Base-by-base conservation (phyloP, 2,797 vertebrate species). In the Crax fasciolata region DNA sequence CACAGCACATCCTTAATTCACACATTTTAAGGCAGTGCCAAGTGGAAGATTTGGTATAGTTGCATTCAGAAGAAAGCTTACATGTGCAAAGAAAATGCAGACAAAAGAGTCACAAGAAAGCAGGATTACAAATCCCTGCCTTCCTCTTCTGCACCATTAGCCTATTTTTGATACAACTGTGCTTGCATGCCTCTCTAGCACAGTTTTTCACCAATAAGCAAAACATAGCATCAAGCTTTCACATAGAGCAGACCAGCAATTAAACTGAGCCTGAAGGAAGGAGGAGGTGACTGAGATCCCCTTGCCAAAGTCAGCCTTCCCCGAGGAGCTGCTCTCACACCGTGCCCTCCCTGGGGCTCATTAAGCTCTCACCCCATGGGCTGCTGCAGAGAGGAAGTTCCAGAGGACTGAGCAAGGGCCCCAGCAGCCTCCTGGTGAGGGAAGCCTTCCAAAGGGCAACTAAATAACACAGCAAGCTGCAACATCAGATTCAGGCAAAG, bases 271-370 rank as follows among this genome's bases (percentile, higher is more conserved):
- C 13, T 17, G 32, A 28, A 5, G 19, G 38, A 27, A 84, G 24
- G 9, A 25, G 57, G 49, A 61, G 82, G 49, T 2, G 79, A 41
- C 5, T 91, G 4, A 89, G 77, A 28, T 23, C 58, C 49, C 87
- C 62, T 87, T 72, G 82, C 72, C 78, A 46, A 77, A 84, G 75
- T n/a, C 75, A 62, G 68, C 24, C 28, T 89, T 58, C 2, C 41
- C 75, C 89, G 57, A 72, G n/a, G 6, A 66, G 55, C 35, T 93
- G 48, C 46, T 80, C 78, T 89, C 87, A 16, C 74, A 4, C 30
- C 5, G 1, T 52, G 55, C 67, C 82, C 86, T 65, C 87, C 88
- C 92, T 80, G 90, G 76, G 96, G 90, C 94, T 92, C 84, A 84
- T 83, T 91, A 89, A 89, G 80, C 27, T 32, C 67, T 13, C 68